These are phyloP conservation scores for Syrrhaptes paradoxus DNA, from an alignment of 2,113 vertebrate species.

Conservation along the genomic window DNA sequence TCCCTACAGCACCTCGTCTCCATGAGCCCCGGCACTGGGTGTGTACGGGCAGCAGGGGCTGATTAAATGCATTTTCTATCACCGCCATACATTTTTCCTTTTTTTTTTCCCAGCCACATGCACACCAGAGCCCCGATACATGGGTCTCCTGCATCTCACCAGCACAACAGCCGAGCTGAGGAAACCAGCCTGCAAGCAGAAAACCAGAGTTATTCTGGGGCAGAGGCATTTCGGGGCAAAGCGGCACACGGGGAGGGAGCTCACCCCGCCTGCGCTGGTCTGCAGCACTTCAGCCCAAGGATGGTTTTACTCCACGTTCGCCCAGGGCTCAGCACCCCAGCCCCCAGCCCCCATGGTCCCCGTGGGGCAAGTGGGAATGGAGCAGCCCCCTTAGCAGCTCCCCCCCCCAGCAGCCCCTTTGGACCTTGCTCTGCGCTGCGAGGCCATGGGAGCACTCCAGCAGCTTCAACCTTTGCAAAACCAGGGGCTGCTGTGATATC, in stretches of 20 bases:
- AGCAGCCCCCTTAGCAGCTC: background rate
- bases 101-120: fast-evolving
- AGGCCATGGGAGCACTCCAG: background rate
- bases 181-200: background rate
- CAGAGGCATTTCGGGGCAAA: background rate
- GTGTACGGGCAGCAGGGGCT: background rate
- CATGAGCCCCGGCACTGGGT: background rate
- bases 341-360: fast-evolving
- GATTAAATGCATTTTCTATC: background rate
- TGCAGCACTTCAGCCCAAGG: background rate
- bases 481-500: background rate
- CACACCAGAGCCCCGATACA: fast-evolving
- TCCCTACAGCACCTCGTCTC: background rate
- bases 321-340: background rate
- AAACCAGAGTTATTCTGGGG: background rate
- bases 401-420: too few species aligned
- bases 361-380: fast-evolving
- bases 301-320: fast-evolving
- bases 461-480: background rate
- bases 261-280: fast-evolving
- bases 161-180: background rate
- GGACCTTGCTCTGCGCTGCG: background rate
- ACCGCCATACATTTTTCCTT: background rate
- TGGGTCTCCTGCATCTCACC: fast-evolving
- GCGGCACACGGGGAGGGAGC: background rate